A percentile compares a stretch with the other conserved stretches of the same genome.
Evolutionary conservation across 2,888 invertebrate species (phyloP).

Genomic region (Leucoma salicis): DNA sequence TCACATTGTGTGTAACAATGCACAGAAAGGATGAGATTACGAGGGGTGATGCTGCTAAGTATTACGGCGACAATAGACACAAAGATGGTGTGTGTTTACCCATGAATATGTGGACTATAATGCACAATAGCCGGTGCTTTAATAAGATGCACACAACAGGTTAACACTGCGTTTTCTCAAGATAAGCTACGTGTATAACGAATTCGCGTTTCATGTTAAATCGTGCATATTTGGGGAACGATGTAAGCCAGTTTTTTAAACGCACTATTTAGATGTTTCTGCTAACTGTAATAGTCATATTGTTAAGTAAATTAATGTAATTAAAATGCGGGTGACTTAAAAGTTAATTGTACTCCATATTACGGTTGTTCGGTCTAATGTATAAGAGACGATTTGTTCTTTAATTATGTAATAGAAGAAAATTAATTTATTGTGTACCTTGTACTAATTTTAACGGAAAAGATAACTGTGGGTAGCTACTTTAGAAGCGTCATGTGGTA

Average conservation of each 20-base stretch:
- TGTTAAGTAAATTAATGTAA: slow-evolving; percentile 71
- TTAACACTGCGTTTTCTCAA: slow-evolving; percentile 72
- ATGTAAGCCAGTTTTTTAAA: slow-evolving; percentile 70
- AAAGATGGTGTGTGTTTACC: slow-evolving; percentile 80
- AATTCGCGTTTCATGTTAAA: slow-evolving; percentile 79
- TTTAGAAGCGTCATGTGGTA: slow-evolving; percentile 60
- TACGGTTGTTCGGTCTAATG: slow-evolving; percentile 34
- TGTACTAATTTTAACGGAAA: no score
- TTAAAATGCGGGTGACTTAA: slow-evolving; percentile 51
- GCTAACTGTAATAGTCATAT: slow-evolving; percentile 58
- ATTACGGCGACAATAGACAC: slow-evolving; percentile 71
- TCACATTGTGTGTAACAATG: slow-evolving; percentile 60
- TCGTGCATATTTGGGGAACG: slow-evolving; percentile 70
- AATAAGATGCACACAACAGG: slow-evolving; percentile 73
- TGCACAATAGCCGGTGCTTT: slow-evolving; percentile 70
- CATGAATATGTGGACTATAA: slow-evolving; percentile 76
- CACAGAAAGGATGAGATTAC: slow-evolving; percentile 64
- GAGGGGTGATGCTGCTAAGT: slow-evolving; percentile 79
- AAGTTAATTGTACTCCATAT: slow-evolving; percentile 37
- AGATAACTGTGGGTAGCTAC: no score
- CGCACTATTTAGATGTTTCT: slow-evolving; percentile 74
- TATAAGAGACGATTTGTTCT: slow-evolving; percentile 38
- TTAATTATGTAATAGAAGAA: slow-evolving; percentile 34
- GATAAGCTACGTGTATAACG: slow-evolving; percentile 79
- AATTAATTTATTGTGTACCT: slow-evolving; percentile 9